Evolutionary conservation across 2,797 vertebrate genomes (phyloP).

Genomic region (Myotis pilosus): DNA sequence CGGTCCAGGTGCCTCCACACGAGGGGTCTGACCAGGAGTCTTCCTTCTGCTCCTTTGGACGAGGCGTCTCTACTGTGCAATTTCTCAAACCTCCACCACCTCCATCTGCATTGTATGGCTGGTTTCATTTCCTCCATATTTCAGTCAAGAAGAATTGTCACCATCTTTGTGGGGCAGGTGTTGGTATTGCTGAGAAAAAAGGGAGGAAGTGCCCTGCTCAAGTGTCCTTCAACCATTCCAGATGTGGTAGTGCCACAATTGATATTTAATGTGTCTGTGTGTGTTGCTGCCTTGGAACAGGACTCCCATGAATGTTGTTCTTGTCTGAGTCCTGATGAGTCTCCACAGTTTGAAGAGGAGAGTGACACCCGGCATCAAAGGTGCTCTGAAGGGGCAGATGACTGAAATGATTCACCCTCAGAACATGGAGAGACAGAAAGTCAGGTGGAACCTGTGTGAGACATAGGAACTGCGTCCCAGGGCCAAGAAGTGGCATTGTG

Average conservation of each 20-base stretch:
- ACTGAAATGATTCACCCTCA: no score
- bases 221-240: not conserved
- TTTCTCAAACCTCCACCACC: not conserved
- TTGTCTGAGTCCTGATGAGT: not conserved
- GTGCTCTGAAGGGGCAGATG: no score
- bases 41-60: not conserved
- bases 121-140: no score
- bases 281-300: not conserved
- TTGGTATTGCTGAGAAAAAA: not conserved
- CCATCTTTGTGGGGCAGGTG: no score
- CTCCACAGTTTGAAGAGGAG: not conserved
- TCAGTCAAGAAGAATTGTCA: no score
- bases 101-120: no score
- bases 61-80: no score
- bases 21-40: not conserved
- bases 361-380: not conserved
- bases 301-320: no score
- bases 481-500: accelerated
- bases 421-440: no score
- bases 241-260: not conserved
- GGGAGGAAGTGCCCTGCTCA: not conserved
- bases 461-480: no score
- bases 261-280: not conserved
- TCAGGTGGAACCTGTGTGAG: no score
- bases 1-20: not conserved